Base-by-base conservation (phyloP, 2,888 invertebrate species). In the Cosmopolites sordidus region DNA sequence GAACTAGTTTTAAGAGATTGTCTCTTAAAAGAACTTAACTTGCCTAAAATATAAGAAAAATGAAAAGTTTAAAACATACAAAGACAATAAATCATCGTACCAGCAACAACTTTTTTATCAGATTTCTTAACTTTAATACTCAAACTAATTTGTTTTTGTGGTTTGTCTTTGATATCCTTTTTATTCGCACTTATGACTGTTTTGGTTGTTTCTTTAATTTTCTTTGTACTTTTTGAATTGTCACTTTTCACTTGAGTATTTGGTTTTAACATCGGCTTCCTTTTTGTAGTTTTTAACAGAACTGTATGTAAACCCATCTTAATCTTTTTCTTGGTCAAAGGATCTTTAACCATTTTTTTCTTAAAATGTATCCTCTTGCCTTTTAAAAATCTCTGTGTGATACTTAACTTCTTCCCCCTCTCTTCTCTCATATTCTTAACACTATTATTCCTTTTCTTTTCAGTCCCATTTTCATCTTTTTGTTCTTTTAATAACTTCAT, bases 341-440 rank as follows among this genome's bases (percentile, higher is more conserved):
- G 73, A 69, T 64, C 74, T 71, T 51, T 75, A 69, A 64, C 70
- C 69, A 51, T 67, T 69, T 60, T 72, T 67, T 64, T 76, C 72
- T 66, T 76, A 69, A 58, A 70, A 70, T 52, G 72, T 64, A 57
- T 68, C 70, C 68, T 75, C 72, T 68, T 76, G 69, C 62, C 73
- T 69, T 62, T 74, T 68, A 55, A 69, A 70, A 76, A 56, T 68
- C 71, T 58, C 71, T 70, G 58, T 67, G 75, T 73, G 69, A 76
- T 53, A 68, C 72, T 56, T 67, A 73, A 66, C 73, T 75, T 68
- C n/a, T n/a, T n/a, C n/a, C n/a, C n/a, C n/a, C n/a, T n/a, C n/a
- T n/a, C n/a, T n/a, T 68, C 69, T 63, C 69, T 70, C 57, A 70
- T 71, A 43, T 69, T 73, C 61, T 70, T 15, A 15, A n/a, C n/a